A percentile compares a stretch with the other conserved stretches of the same genome.
Evolutionary conservation across 2,113 vertebrate genomes (phyloP).

Genomic region (Syngnathus scovelli): DNA sequence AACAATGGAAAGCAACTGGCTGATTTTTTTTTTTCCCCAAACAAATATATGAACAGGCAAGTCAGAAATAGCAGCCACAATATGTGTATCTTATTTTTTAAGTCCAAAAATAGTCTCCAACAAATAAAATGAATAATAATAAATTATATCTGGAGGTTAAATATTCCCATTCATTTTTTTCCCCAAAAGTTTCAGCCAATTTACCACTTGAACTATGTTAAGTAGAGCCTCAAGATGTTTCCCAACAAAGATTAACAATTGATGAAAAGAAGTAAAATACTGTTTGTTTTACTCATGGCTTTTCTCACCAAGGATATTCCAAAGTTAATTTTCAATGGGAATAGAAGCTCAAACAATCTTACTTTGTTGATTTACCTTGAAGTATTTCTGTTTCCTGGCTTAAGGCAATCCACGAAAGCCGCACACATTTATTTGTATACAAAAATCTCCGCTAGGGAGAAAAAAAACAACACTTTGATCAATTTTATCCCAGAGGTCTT

Average conservation of each 20-base stretch:
- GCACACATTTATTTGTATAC: conserved; percentile 22
- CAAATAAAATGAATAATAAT: no score
- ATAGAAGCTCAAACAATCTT: background rate
- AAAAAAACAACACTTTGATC: conserved; percentile 26
- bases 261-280: background rate
- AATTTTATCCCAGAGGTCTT: conserved; percentile 27
- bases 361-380: conserved; percentile 8
- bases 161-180: background rate
- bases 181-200: background rate
- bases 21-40: no score
- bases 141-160: background rate
- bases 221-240: background rate
- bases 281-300: background rate
- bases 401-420: conserved; percentile 29
- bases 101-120: no score
- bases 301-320: background rate
- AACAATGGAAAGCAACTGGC: no score
- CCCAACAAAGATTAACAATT: background rate
- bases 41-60: no score
- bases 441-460: conserved; percentile 21
- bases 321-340: background rate
- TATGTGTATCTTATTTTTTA: no score
- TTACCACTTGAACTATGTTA: background rate
- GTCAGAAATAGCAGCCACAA: no score
- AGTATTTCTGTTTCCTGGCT: conserved; percentile 8